A percentile compares a stretch with the other conserved stretches of the same genome.
These are phyloP conservation scores for Agriopis marginaria DNA, from an alignment of 2,888 invertebrate species.

Conservation along the genomic window DNA sequence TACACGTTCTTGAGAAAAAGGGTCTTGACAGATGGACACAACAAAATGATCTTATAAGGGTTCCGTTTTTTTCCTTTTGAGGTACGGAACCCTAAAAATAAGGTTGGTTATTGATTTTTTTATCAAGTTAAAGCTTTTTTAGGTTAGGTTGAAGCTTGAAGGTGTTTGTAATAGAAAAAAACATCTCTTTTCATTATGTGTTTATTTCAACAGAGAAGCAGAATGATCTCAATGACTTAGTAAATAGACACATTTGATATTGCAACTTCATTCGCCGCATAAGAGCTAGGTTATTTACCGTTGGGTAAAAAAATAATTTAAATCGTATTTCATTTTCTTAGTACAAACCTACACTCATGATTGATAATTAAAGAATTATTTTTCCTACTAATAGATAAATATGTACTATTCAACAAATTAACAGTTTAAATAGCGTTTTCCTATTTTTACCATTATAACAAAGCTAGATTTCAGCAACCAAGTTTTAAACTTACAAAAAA, in stretches of 20 bases:
- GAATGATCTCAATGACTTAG: constrained; percentile 16
- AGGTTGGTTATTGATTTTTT: no score
- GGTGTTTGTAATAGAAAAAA: background rate
- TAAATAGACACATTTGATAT: constrained; percentile 26
- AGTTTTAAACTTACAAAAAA: no score
- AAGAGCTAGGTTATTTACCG: constrained; percentile 21
- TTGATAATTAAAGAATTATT: background rate
- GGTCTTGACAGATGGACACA: no score
- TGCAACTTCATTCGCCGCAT: constrained; percentile 4
- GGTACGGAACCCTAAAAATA: no score
- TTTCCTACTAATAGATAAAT: background rate
- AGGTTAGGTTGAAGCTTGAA: background rate
- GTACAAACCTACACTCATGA: background rate
- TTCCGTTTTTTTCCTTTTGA: no score
- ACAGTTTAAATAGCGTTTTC: background rate
- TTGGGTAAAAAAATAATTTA: constrained; percentile 43
- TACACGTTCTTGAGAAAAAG: no score
- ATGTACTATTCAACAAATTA: background rate
- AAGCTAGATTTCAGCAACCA: no score
- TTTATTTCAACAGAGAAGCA: constrained; percentile 39
- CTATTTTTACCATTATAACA: background rate
- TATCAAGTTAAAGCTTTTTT: no score
- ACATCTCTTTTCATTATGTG: background rate
- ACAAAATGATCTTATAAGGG: no score
- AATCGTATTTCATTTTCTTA: background rate